Evolutionary conservation across 2,888 invertebrate genomes (phyloP), one percentile per base, ranked within the genome.

Genomic region (Rapana venosa): DNA sequence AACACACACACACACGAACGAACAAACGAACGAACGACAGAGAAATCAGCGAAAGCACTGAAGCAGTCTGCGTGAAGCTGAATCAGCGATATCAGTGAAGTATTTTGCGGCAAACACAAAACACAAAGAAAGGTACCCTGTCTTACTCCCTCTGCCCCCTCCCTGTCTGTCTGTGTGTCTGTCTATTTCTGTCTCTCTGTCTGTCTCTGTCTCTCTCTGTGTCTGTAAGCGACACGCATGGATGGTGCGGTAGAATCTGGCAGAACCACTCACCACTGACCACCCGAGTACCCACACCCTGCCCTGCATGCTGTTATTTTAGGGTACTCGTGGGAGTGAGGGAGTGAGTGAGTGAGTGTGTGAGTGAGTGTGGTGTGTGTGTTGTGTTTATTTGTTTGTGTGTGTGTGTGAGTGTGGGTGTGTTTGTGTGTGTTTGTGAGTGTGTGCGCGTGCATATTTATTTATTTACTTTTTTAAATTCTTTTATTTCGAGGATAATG

Each of bases 271-370:
- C 66, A 20, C 61, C 0, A 58, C 32, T n/a, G 30, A 32, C 32
- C 36, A 84, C 17, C 20, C 79, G 20, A 35, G 32, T 79, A 32
- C 32, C 36, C 81, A 47, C 47, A 26, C 81, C 36, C 81, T 36
- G 13, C 26, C 20, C 26, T 17, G 17, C 1, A 66, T 66, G 61
- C 11, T 17, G 20, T 20, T 74, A 30, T 30, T 26, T 77, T 26
- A 15, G 30, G 22, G 77, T 77, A n/a, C n/a, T n/a, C 8, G 77
- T 77, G 77, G 22, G 77, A n/a, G 77, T 77, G 77, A n/a, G 77
- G n/a, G 77, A n/a, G 77, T 77, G 77, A n/a, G 77, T 77, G 77
- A n/a, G 77, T 77, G 77, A 66, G 17, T 79, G 79, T 8, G 81
- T n/a, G 81, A 11, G 56, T 84, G 84, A 5, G 20, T 26, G 81